Conservation (phyloP, 1,140 invertebrate genomes). For the Ladona fulva region DNA sequence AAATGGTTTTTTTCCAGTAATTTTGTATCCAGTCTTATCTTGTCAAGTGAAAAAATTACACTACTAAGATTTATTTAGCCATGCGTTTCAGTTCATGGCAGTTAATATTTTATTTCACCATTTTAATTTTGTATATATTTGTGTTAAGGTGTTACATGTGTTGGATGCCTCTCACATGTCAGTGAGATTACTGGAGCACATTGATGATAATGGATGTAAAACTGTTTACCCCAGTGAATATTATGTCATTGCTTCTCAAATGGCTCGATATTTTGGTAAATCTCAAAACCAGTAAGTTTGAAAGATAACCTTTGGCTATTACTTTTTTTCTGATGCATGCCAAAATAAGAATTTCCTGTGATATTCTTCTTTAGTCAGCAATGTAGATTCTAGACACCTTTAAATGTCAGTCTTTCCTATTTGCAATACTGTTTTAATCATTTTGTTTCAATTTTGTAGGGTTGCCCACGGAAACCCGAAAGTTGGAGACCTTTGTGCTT, state of each 20-base stretch:
- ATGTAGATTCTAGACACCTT: too few relatives aligned
- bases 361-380: too few relatives aligned
- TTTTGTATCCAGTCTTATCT: too few relatives aligned
- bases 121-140: neutral
- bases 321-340: neutral
- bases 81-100: neutral
- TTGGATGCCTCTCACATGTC: neutral
- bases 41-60: too few relatives aligned
- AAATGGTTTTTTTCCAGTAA: too few relatives aligned
- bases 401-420: too few relatives aligned
- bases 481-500: slow-evolving; percentile 29
- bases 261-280: neutral
- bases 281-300: neutral
- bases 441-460: slow-evolving; percentile 24
- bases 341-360: neutral
- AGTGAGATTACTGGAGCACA: neutral
- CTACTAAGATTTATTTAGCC: too few relatives aligned
- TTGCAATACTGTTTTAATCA: too few relatives aligned
- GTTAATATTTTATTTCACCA: neutral
- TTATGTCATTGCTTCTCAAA: neutral
- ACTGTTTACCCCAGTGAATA: neutral
- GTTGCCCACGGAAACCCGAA: slow-evolving; percentile 22
- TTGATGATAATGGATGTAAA: neutral
- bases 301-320: neutral
- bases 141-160: neutral